Evolutionary conservation across 2,888 invertebrate genomes (phyloP).

Genomic region (Scaptomyza polygonia): DNA sequence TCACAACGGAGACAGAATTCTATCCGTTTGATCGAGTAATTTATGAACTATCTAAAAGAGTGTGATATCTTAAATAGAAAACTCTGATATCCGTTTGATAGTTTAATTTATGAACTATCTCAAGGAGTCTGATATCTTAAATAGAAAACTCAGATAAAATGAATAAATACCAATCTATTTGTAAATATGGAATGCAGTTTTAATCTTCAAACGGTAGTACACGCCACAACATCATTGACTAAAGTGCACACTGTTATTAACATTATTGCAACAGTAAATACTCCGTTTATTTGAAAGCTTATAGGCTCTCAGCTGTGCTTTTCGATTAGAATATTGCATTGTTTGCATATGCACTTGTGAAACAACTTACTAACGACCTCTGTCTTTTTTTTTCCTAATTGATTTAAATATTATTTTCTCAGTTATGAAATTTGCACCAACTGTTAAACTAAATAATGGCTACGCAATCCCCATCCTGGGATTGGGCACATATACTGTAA

Average conservation of each 20-base stretch:
- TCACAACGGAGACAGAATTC: background rate
- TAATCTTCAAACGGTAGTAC: background rate
- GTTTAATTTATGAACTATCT: background rate
- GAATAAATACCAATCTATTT: background rate
- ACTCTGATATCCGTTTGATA: background rate
- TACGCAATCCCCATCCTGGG: constrained; percentile 87
- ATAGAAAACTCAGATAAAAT: background rate
- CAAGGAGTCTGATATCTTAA: background rate
- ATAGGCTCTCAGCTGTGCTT: background rate
- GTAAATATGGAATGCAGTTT: background rate
- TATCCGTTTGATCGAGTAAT: background rate
- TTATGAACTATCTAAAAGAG: background rate
- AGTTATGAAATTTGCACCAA: constrained; percentile 78
- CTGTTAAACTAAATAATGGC: constrained; percentile 86
- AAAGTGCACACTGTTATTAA: background rate
- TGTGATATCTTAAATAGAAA: background rate
- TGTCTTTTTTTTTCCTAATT: background rate
- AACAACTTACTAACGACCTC: background rate
- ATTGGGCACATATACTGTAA: constrained; percentile 87
- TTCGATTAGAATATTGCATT: background rate
- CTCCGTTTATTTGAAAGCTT: background rate
- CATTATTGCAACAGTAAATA: background rate
- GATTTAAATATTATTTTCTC: background rate
- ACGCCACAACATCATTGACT: background rate
- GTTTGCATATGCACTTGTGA: background rate